phyloP scores from a whole-genome alignment of 2,888 invertebrate genomes.

The Cartodere bifasciata region DNA sequence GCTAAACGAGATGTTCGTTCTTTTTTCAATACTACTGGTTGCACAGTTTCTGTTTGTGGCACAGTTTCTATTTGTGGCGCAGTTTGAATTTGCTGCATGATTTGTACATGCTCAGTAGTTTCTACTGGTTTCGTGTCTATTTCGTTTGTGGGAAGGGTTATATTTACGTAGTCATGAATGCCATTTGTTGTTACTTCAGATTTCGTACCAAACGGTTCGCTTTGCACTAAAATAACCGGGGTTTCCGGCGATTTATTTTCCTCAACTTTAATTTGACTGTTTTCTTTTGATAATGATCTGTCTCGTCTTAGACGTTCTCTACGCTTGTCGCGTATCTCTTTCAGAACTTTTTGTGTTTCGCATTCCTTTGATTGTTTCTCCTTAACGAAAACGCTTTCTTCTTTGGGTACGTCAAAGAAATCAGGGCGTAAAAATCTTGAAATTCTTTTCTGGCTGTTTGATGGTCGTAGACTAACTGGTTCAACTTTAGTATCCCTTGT shows the following conservation, averaged over 20 bases:
- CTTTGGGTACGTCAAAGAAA: conserved; percentile 54
- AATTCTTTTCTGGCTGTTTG: conserved; percentile 39
- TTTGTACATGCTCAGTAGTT: conserved; percentile 24
- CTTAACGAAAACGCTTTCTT: conserved; percentile 54
- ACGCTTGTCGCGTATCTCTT: conserved; percentile 53
- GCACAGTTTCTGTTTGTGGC: conserved; percentile 1
- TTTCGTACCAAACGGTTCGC: conserved; percentile 5
- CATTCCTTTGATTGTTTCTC: conserved; percentile 53
- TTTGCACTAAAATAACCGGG: too few relatives aligned
- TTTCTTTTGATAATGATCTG: conserved; percentile 25
- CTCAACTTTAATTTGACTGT: conserved; percentile 8
- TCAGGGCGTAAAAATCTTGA: conserved; percentile 67
- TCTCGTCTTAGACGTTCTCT: conserved; percentile 26
- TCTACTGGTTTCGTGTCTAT: conserved; percentile 16
- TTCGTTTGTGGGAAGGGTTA: conserved; percentile 21
- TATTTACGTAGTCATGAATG: conserved; percentile 5
- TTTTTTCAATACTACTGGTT: conserved; percentile 26
- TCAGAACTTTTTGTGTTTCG: conserved; percentile 52
- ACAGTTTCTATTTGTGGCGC: conserved; percentile 5
- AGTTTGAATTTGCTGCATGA: conserved; percentile 10
- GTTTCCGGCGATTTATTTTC: conserved; percentile 8
- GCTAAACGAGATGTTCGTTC: conserved; percentile 37
- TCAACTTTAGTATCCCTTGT: conserved; percentile 26
- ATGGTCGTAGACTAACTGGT: too few relatives aligned
- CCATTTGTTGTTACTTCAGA: conserved; percentile 3